Percentiles rank a stretch among this genome's conserved stretches.
Evolutionary conservation across 2,888 invertebrate genomes (phyloP).

Genomic region (Platycheirus albimanus): DNA sequence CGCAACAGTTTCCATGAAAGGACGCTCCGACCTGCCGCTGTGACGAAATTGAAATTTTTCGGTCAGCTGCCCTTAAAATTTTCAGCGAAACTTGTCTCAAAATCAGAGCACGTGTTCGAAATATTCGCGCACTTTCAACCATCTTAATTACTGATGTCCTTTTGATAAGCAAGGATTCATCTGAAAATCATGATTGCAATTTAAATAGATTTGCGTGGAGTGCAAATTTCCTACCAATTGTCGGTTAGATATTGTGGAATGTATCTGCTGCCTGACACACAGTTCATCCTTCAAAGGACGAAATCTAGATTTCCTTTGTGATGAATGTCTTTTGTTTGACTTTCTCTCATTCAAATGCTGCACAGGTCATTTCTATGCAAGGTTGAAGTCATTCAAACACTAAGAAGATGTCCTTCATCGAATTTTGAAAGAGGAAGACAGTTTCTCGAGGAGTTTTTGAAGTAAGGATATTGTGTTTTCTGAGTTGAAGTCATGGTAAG

Average conservation of each 20-base stretch:
- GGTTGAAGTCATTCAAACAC: conserved; percentile 46
- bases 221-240: conserved; percentile 54
- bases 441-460: conserved; percentile 37
- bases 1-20: conserved; percentile 51
- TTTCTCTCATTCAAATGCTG: conserved; percentile 15
- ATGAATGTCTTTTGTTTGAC: conserved; percentile 29
- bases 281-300: conserved; percentile 37
- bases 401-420: conserved; percentile 43
- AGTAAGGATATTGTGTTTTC: conserved; percentile 43
- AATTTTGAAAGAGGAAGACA: conserved; percentile 18
- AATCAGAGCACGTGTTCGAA: conserved; percentile 7
- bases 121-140: conserved; percentile 12
- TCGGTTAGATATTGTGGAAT: conserved; percentile 3
- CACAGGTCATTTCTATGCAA: conserved; percentile 17
- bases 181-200: conserved; percentile 48
- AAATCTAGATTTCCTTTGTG: conserved; percentile 10
- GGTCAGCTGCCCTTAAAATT: conserved; percentile 43
- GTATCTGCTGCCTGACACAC: conserved; percentile 16
- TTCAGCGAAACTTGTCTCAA: neutral
- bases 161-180: neutral
- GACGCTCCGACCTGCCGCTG: conserved; percentile 58
- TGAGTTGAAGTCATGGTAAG: conserved; percentile 45
- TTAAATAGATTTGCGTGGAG: conserved; percentile 56
- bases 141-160: conserved; percentile 12
- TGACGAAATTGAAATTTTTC: conserved; percentile 56